Conservation (phyloP, 2,888 invertebrate species). For the Orchesella flavescens region DNA sequence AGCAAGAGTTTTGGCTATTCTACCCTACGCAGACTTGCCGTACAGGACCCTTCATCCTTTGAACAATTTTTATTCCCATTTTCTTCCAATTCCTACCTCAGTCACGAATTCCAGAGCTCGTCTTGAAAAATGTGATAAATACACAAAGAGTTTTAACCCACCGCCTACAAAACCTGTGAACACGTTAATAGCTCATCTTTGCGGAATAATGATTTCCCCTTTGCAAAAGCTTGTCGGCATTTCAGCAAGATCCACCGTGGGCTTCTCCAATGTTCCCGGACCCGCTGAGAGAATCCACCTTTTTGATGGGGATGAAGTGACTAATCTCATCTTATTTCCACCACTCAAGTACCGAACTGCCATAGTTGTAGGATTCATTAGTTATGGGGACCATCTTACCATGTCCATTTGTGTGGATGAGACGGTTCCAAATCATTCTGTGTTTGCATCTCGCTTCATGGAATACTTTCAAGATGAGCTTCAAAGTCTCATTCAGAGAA, state of each 20-base stretch:
- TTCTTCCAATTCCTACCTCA: constrained; percentile 64
- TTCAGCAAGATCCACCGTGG: constrained; percentile 61
- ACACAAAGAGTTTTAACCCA: constrained; percentile 63
- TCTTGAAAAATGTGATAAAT: constrained; percentile 58
- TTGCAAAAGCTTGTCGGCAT: constrained; percentile 62
- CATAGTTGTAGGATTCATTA: constrained; percentile 67
- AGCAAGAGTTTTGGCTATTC: constrained; percentile 59
- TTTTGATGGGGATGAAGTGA: constrained; percentile 67
- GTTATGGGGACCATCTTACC: constrained; percentile 65
- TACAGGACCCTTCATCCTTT: constrained; percentile 64
- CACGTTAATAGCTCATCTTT: constrained; percentile 62
- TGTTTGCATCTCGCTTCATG: constrained; percentile 62
- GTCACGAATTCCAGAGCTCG: constrained; percentile 53
- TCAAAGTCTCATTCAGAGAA: constrained; percentile 42
- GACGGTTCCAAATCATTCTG: constrained; percentile 55
- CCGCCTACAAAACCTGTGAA: constrained; percentile 61
- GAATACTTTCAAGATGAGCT: constrained; percentile 66
- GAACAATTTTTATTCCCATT: constrained; percentile 65
- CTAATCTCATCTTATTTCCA: constrained; percentile 64
- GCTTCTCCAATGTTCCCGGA: constrained; percentile 67
- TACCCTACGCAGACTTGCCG: constrained; percentile 66
- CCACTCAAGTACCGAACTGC: constrained; percentile 67
- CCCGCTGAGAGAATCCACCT: constrained; percentile 60
- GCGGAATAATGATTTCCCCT: constrained; percentile 66
- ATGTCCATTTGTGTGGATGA: constrained; percentile 66